Evolutionary conservation across 1,140 invertebrate genomes (phyloP).

Genomic region (Drosophila lacteicornis): DNA sequence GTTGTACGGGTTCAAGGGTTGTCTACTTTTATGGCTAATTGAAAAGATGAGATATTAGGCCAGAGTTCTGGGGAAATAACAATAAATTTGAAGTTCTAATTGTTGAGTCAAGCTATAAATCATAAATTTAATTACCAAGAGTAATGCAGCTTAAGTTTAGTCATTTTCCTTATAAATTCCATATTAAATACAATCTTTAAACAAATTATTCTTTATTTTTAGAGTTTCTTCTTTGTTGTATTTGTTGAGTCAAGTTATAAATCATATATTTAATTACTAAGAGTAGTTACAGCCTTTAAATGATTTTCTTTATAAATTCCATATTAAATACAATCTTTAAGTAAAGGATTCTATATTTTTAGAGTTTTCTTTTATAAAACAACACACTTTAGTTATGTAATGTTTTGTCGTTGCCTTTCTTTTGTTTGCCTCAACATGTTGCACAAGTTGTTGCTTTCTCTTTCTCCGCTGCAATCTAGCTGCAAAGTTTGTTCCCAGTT

Average conservation of each 20-base stretch:
- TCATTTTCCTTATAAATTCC: no score
- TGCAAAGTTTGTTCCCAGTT: slow-evolving; percentile 36
- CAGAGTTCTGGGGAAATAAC: background rate
- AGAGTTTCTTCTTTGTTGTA: no score
- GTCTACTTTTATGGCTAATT: slow-evolving; percentile 16
- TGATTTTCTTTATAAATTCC: no score
- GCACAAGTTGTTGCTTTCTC: slow-evolving; percentile 69
- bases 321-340: background rate
- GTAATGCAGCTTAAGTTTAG: background rate
- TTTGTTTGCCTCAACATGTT: slow-evolving; percentile 47
- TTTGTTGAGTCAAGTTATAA: no score
- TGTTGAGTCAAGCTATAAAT: background rate
- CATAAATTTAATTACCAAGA: no score
- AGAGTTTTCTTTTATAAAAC: background rate
- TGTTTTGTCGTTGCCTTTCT: background rate
- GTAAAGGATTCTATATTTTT: background rate
- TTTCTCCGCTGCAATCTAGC: slow-evolving; percentile 65
- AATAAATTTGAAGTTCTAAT: background rate
- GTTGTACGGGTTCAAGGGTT: slow-evolving; percentile 32
- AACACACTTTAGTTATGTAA: slow-evolving; percentile 2
- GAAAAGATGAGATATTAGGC: slow-evolving; percentile 6
- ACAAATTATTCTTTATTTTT: background rate
- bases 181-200: background rate
- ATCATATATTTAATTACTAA: no score
- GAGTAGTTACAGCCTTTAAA: no score